These are phyloP conservation scores for Coreius guichenoti DNA, from an alignment of 2,797 vertebrate species.

Conservation along the genomic window DNA sequence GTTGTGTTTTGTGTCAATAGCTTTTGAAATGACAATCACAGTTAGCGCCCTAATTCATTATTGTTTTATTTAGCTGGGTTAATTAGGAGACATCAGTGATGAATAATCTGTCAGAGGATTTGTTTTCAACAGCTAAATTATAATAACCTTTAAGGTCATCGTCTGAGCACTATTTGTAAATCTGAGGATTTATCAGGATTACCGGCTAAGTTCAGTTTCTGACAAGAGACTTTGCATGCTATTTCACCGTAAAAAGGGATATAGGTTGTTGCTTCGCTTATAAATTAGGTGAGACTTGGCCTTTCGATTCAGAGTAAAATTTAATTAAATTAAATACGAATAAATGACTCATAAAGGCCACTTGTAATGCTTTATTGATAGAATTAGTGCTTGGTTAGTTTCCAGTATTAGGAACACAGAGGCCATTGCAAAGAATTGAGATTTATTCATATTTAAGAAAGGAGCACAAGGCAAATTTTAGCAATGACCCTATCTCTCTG, in stretches of 20 bases:
- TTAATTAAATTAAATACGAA: constrained; percentile 54
- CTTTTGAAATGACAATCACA: constrained; percentile 25
- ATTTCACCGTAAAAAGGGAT: constrained; percentile 39
- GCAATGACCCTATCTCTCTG: not conserved
- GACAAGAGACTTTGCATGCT: constrained; percentile 34
- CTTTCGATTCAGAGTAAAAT: constrained; percentile 52
- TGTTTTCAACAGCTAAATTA: constrained; percentile 56
- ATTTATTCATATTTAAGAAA: not conserved
- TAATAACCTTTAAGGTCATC: constrained; percentile 60
- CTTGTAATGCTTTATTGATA: constrained; percentile 44
- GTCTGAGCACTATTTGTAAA: constrained; percentile 52
- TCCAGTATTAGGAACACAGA: not conserved
- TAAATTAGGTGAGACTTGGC: constrained; percentile 47
- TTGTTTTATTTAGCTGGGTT: constrained; percentile 50
- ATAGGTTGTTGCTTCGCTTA: constrained; percentile 47
- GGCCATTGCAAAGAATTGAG: constrained; percentile 1
- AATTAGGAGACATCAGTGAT: constrained; percentile 53
- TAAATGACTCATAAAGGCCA: constrained; percentile 50
- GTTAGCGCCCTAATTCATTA: constrained; percentile 21
- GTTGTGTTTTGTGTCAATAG: constrained; percentile 38
- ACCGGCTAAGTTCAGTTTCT: constrained; percentile 50
- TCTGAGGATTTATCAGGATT: constrained; percentile 56
- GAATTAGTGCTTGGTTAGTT: constrained; percentile 12
- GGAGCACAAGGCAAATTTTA: constrained; percentile 1
- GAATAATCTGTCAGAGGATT: constrained; percentile 52